Conservation (phyloP, 2,113 vertebrate genomes). For the Buteo buteo region DNA sequence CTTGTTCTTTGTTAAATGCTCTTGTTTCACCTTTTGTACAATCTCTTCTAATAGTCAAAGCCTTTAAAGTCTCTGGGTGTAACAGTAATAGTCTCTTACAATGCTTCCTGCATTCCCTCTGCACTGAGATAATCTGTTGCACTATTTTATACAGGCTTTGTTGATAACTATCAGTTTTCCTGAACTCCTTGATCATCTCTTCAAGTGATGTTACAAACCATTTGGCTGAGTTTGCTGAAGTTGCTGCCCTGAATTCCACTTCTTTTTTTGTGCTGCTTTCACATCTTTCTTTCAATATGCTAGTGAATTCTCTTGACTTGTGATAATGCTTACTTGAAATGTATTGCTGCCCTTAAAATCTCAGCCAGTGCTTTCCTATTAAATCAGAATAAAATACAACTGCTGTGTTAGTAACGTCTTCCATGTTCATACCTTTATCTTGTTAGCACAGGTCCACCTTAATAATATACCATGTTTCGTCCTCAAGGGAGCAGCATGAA, state of each 20-base stretch:
- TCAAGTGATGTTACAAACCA: not conserved
- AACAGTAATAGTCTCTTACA: not conserved
- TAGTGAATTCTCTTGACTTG: not conserved
- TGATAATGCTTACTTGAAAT: not conserved
- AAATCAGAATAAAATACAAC: not conserved
- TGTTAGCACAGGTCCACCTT: not conserved
- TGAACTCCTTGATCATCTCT: not conserved
- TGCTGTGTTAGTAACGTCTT: not conserved
- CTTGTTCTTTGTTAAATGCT: not conserved
- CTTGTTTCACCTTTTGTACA: slow-evolving; percentile 6
- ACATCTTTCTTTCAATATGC: not conserved
- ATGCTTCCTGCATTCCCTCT: not conserved
- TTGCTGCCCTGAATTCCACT: not conserved
- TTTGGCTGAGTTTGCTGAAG: not conserved
- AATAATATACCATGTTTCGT: not conserved
- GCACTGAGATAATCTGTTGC: not conserved
- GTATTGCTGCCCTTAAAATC: not conserved
- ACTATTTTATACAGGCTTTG: not conserved
- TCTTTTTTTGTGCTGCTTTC: not conserved
- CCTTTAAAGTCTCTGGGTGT: not conserved
- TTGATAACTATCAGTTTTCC: not conserved
- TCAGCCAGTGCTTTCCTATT: not conserved
- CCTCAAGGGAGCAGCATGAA: not conserved
- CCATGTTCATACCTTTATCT: not conserved
- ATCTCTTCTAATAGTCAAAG: not conserved